A percentile compares a stretch with the other conserved stretches of the same genome.
Conservation (phyloP, 2,113 vertebrate species). For the Macrotis lagotis region DNA sequence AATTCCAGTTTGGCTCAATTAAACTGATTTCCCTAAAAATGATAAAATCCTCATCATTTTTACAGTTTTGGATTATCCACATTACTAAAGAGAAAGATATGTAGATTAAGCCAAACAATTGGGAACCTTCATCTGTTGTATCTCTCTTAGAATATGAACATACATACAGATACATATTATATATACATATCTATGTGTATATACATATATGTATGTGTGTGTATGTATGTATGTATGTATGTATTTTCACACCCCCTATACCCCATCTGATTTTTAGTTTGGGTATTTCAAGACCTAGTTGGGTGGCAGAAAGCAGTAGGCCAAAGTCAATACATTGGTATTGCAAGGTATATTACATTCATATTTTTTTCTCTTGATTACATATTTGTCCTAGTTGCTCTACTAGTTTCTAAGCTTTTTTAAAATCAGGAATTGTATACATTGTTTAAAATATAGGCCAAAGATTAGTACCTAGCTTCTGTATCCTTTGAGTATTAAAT, state of each 20-base stretch:
- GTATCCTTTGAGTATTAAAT: neutral
- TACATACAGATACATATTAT: too few relatives aligned
- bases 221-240: too few relatives aligned
- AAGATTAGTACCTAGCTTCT: neutral
- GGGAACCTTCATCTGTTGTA: neutral
- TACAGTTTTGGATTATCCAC: neutral
- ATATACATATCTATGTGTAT: too few relatives aligned
- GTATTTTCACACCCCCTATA: neutral
- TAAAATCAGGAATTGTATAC: neutral
- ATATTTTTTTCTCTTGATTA: neutral
- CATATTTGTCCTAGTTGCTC: neutral
- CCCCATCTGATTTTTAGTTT: neutral
- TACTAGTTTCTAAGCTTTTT: neutral
- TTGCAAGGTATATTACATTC: neutral
- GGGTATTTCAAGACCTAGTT: neutral
- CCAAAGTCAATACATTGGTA: neutral
- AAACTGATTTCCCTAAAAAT: neutral
- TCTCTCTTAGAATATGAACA: neutral
- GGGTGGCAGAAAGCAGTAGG: neutral
- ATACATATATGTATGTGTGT: too few relatives aligned
- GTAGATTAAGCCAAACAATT: neutral
- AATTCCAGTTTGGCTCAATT: neutral
- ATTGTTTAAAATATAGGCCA: neutral
- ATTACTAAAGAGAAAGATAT: neutral
- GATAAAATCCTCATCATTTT: neutral